Conservation (phyloP, 92 coral and sea anemone genomes). For the Galaxea fascicularis region DNA sequence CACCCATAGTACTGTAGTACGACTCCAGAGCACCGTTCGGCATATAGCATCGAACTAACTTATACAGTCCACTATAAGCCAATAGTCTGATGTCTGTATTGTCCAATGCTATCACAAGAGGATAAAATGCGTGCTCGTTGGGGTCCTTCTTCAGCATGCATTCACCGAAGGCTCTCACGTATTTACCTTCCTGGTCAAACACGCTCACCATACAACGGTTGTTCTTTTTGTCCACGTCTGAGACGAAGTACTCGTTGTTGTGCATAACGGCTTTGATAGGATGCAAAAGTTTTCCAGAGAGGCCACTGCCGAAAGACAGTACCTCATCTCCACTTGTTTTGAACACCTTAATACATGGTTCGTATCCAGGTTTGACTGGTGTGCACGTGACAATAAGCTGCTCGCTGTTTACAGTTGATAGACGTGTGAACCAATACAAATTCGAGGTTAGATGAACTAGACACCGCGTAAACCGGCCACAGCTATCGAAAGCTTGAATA, state of each 20-base stretch:
- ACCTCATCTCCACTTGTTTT: conserved; percentile 71
- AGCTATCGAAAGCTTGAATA: conserved; percentile 75
- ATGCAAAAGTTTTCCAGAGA: conserved; percentile 69
- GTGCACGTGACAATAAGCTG: conserved; percentile 77
- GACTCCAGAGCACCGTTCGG: conserved; percentile 71
- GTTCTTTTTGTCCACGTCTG: conserved; percentile 78
- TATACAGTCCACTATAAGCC: conserved; percentile 76
- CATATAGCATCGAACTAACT: conserved; percentile 74
- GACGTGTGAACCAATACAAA: conserved; percentile 79
- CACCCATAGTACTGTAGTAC: conserved; percentile 71
- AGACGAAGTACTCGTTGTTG: conserved; percentile 78
- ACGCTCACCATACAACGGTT: conserved; percentile 85
- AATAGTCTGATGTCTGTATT: conserved; percentile 37
- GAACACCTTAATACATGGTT: conserved; percentile 78
- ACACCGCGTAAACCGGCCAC: conserved; percentile 75
- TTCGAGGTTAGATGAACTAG: conserved; percentile 61
- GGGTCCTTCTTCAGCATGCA: conserved; percentile 76
- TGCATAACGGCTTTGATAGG: conserved; percentile 72
- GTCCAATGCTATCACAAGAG: conserved; percentile 75
- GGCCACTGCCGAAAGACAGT: conserved; percentile 76
- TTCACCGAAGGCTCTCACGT: conserved; percentile 78
- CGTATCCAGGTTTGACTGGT: conserved; percentile 72
- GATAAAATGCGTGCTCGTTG: conserved; percentile 66
- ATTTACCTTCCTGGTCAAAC: conserved; percentile 71
- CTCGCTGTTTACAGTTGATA: conserved; percentile 47